Evolutionary conservation across 2,888 invertebrate species (phyloP).

Genomic region (Tetramorium bicarinatum): DNA sequence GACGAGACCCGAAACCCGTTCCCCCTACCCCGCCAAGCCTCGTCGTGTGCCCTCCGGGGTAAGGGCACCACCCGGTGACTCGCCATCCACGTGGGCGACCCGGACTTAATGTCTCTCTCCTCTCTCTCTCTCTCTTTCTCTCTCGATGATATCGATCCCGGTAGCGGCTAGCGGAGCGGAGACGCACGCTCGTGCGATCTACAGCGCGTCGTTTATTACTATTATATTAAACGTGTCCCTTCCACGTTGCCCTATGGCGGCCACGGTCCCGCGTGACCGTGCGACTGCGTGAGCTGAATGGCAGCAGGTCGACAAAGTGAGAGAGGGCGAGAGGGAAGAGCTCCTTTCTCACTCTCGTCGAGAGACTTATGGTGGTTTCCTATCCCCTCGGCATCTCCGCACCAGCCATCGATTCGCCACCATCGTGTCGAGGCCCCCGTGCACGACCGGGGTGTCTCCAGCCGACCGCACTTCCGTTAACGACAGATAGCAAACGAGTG

Average conservation of each 20-base stretch:
- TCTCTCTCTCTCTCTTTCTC: too few species aligned
- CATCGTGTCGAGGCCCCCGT: background rate
- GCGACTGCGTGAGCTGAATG: constrained; percentile 65
- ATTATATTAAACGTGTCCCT: constrained; percentile 71
- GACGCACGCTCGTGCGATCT: constrained; percentile 33
- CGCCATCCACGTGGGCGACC: constrained; percentile 47
- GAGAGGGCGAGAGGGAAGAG: background rate
- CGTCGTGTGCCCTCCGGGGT: background rate
- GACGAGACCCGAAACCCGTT: constrained; percentile 50
- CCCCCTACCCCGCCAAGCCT: background rate
- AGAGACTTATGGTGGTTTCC: constrained; percentile 38
- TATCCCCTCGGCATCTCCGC: background rate
- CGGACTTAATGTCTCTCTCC: constrained; percentile 50
- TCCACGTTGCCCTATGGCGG: background rate
- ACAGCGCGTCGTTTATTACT: constrained; percentile 65
- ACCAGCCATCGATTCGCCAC: constrained; percentile 40
- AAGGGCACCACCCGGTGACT: constrained; percentile 46
- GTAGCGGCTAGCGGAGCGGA: constrained; percentile 2
- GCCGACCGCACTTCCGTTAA: constrained; percentile 48
- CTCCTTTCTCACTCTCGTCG: background rate
- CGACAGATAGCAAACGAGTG: constrained; percentile 46
- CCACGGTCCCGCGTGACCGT: constrained; percentile 53
- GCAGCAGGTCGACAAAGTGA: constrained; percentile 8
- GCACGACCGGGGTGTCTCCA: constrained; percentile 17
- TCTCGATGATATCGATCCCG: constrained; percentile 44